A percentile compares a stretch with the other conserved stretches of the same genome.
Conservation (phyloP, 2,113 vertebrate genomes). For the Istiophorus platypterus region DNA sequence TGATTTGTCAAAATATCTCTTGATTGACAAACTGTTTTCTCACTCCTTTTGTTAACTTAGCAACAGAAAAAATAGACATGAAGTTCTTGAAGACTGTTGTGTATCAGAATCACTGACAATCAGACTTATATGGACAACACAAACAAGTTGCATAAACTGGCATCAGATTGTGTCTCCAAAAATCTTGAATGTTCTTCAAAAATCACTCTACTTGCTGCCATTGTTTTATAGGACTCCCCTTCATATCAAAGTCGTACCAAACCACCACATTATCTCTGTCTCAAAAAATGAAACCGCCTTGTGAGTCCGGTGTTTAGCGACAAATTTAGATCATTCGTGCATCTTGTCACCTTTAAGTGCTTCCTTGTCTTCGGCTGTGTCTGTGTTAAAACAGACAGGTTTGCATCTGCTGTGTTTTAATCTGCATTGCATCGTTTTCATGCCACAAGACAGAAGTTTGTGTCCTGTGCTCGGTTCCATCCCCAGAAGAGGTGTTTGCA, state of each 20-base stretch:
- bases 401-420: constrained; percentile 1
- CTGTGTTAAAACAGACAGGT: neutral
- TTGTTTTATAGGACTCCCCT: neutral
- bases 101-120: neutral
- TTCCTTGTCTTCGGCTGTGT: neutral
- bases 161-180: neutral
- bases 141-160: neutral
- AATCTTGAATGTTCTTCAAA: neutral
- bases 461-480: neutral
- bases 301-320: constrained; percentile 19
- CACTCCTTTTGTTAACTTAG: neutral
- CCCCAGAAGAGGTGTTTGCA: constrained; percentile 22
- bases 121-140: neutral
- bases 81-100: neutral
- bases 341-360: neutral
- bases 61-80: neutral
- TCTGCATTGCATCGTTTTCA: constrained; percentile 1
- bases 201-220: neutral
- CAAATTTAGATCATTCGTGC: neutral
- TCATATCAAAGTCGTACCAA: too few species aligned
- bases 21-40: neutral
- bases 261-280: neutral
- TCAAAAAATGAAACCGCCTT: neutral
- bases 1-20: too few species aligned
- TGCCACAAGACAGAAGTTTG: neutral